phyloP scores from a whole-genome alignment of 2,113 vertebrate species.

The Aspiorhynchus laticeps region DNA sequence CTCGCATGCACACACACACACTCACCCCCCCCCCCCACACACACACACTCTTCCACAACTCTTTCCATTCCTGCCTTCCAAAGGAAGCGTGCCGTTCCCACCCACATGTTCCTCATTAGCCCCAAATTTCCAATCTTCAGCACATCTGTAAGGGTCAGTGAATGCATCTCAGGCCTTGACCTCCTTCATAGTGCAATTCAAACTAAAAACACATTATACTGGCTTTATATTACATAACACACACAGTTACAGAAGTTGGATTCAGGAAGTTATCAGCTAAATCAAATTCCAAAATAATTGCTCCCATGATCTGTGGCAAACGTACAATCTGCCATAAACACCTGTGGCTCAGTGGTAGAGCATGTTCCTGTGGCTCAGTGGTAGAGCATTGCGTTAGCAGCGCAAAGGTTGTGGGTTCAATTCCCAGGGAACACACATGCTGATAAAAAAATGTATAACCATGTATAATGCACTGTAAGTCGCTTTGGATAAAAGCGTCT shows the following conservation, averaged over 20 bases:
- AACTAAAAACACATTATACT: neutral
- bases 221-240: neutral
- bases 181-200: neutral
- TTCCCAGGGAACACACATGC: too few relatives aligned
- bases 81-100: slow-evolving; percentile 36
- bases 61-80: slow-evolving; percentile 42
- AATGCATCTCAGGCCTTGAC: neutral
- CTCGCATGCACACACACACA: slow-evolving; percentile 10
- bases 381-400: too few relatives aligned
- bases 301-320: neutral
- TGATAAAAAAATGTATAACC: too few relatives aligned
- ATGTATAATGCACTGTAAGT: too few relatives aligned
- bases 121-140: slow-evolving; percentile 32
- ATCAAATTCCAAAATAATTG: neutral
- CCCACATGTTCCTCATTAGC: slow-evolving; percentile 53
- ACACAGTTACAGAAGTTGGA: neutral
- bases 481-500: too few relatives aligned
- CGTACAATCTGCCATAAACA: neutral
- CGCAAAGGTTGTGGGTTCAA: too few relatives aligned
- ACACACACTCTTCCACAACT: slow-evolving; percentile 17
- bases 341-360: too few relatives aligned
- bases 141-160: slow-evolving; percentile 50
- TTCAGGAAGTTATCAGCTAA: neutral
- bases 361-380: too few relatives aligned
- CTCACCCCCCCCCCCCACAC: neutral